Base-by-base conservation (phyloP, 1,140 invertebrate species). In the Cyphomyrmex costatus region DNA sequence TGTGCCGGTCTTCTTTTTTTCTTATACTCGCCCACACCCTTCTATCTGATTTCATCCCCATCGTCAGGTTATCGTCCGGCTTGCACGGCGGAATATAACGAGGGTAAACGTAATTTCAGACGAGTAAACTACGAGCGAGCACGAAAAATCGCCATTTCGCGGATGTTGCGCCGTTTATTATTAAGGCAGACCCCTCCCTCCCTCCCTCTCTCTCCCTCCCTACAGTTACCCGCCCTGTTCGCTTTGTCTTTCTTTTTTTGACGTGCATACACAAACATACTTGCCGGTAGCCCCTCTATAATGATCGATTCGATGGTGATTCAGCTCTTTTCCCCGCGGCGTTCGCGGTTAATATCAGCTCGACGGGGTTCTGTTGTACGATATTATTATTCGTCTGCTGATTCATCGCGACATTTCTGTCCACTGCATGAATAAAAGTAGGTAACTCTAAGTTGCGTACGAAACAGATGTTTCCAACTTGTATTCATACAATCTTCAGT, bases 101-200 rank as follows among this genome's bases (percentile, higher is more conserved):
- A 90, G 91, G 92, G 92, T 90, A 90, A 88, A 92, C 65, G 91
- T 93, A 92, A 94, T 92, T 92, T 93, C 90, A 90, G 91, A 92
- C 89, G 89, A 36, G 90, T 90, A 93, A 93, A 93, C 88, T 92
- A 92, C 92, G 90, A 89, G 90, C 78, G 91, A 92, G 90, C 93
- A 94, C 93, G 93, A 92, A 93, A 93, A 94, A 93, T 92, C 89
- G 93, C 93, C 93, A 93, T 94, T 94, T 93, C 91, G 91, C 87
- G 91, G 89, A 92, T 92, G 89, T 88, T 90, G 84, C 76, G 85
- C 87, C 89, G 89, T 89, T 88, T 91, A 91, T 93, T 93, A 93
- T 94, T 93, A 93, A 91, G 87, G 88, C 73, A 85, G 65, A 77
- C 83, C 86, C 83, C n/a, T n/a, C n/a, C n/a, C n/a, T n/a, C n/a